A percentile compares a stretch with the other conserved stretches of the same genome.
These are phyloP conservation scores for Embiotoca jacksoni DNA, from an alignment of 2,113 vertebrate genomes.

Conservation along the genomic window DNA sequence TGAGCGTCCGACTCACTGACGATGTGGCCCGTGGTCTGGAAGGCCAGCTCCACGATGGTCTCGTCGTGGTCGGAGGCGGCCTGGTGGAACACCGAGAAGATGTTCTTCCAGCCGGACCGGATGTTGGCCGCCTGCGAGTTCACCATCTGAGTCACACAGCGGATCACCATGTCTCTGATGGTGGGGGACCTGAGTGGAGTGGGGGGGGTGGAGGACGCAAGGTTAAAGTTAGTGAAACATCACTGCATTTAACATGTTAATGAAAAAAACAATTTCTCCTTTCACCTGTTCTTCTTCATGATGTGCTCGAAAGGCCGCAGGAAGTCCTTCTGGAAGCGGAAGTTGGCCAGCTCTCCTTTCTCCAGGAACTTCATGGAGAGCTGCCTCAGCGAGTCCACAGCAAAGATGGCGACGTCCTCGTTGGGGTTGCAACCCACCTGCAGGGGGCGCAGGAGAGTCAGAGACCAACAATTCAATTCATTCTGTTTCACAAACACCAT, in stretches of 20 bases:
- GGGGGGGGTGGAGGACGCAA: neutral
- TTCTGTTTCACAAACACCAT: too few species aligned
- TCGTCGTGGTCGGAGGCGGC: slow-evolving; percentile 95
- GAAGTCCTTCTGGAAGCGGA: slow-evolving; percentile 99
- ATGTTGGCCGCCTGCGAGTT: slow-evolving; percentile 97
- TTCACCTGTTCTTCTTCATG: slow-evolving; percentile 98
- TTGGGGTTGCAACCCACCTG: slow-evolving; percentile 98
- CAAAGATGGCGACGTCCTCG: slow-evolving; percentile 98
- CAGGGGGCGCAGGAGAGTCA: neutral
- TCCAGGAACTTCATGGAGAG: slow-evolving; percentile 99
- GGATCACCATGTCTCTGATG: slow-evolving; percentile 98
- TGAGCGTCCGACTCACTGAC: slow-evolving; percentile 88
- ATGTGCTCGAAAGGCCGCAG: slow-evolving; percentile 98
- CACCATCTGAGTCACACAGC: slow-evolving; percentile 98
- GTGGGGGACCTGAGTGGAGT: slow-evolving; percentile 88
- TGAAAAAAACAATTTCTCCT: too few species aligned
- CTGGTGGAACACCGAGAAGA: slow-evolving; percentile 98
- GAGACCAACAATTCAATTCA: too few species aligned
- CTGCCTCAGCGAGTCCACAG: slow-evolving; percentile 95
- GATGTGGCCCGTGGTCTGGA: slow-evolving; percentile 96
- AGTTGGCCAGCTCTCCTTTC: slow-evolving; percentile 98
- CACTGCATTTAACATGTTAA: too few species aligned
- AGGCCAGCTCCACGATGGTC: slow-evolving; percentile 95
- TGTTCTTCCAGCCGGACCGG: slow-evolving; percentile 99
- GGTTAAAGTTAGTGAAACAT: too few species aligned